Evolutionary conservation across 2,888 invertebrate species (phyloP).

Genomic region (Tachina fera): DNA sequence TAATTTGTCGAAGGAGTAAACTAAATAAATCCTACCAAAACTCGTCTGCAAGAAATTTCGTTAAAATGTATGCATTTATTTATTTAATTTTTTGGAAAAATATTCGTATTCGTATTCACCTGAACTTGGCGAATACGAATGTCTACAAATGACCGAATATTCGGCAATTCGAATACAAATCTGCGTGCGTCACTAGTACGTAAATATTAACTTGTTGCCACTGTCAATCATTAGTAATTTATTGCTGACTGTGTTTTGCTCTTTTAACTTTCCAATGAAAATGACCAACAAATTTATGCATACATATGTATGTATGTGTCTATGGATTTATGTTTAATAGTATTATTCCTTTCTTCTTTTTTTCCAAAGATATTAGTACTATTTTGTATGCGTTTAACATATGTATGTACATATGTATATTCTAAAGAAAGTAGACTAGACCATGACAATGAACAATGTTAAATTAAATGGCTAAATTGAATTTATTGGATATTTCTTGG

Average conservation of each 20-base stretch:
- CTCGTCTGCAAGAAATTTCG: too few species aligned
- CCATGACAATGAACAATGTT: not conserved
- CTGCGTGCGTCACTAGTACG: not conserved
- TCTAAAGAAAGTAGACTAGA: constrained; percentile 29
- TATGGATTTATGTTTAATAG: too few species aligned
- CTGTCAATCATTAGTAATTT: constrained; percentile 53
- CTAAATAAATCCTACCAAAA: too few species aligned
- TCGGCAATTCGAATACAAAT: too few species aligned
- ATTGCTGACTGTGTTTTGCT: constrained; percentile 37
- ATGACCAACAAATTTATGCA: constrained; percentile 13
- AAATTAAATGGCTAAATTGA: constrained; percentile 22
- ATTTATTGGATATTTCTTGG: constrained; percentile 15
- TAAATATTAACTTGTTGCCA: not conserved
- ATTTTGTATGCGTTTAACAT: not conserved
- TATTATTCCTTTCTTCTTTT: not conserved
- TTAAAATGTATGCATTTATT: too few species aligned
- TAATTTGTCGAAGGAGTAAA: too few species aligned
- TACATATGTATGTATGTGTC: not conserved
- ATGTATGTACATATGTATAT: too few species aligned
- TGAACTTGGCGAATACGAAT: too few species aligned
- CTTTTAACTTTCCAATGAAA: constrained; percentile 53
- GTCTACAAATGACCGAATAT: too few species aligned
- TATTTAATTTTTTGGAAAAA: too few species aligned
- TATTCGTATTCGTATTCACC: too few species aligned
- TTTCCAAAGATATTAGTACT: not conserved